Conservation (phyloP, 1,140 invertebrate species). For the Cepaea nemoralis region DNA sequence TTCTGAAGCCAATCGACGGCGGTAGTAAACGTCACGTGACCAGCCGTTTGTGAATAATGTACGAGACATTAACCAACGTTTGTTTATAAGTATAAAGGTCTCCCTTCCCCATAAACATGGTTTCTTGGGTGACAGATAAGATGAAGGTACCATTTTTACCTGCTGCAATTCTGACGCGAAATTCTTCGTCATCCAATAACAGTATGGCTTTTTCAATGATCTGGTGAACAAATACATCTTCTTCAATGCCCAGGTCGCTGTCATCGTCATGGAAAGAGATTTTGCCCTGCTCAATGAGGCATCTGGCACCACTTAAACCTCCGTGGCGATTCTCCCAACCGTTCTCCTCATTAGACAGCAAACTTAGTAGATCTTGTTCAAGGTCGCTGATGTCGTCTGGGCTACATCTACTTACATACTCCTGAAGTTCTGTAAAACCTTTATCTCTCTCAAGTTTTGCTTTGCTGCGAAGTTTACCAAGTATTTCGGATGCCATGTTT, state of each 20-base stretch:
- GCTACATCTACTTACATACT: slow-evolving; percentile 54
- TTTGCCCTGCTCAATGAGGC: slow-evolving; percentile 61
- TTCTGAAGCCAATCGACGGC: too few species aligned
- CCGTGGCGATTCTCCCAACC: slow-evolving; percentile 69
- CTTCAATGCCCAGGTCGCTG: background rate
- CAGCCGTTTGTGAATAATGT: too few species aligned
- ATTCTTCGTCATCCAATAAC: slow-evolving; percentile 71
- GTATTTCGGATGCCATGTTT: slow-evolving; percentile 72
- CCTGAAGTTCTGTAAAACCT: slow-evolving; percentile 65
- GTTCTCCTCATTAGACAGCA: slow-evolving; percentile 48
- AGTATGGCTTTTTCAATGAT: slow-evolving; percentile 61
- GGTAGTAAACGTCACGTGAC: too few species aligned
- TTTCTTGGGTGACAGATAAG: too few species aligned
- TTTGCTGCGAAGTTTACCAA: slow-evolving; percentile 72
- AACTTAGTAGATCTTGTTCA: slow-evolving; percentile 49
- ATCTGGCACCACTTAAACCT: slow-evolving; percentile 69
- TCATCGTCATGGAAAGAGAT: slow-evolving; percentile 54
- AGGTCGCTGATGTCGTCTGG: slow-evolving; percentile 56
- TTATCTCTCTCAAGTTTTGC: slow-evolving; percentile 72
- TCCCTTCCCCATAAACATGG: too few species aligned
- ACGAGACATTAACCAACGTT: too few species aligned
- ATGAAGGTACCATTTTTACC: too few species aligned
- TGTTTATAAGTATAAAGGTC: too few species aligned
- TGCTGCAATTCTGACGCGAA: slow-evolving; percentile 72
- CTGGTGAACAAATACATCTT: slow-evolving; percentile 55